These are phyloP conservation scores for Mesoclemmys tuberculata DNA, from an alignment of 2,113 vertebrate species.

Conservation along the genomic window DNA sequence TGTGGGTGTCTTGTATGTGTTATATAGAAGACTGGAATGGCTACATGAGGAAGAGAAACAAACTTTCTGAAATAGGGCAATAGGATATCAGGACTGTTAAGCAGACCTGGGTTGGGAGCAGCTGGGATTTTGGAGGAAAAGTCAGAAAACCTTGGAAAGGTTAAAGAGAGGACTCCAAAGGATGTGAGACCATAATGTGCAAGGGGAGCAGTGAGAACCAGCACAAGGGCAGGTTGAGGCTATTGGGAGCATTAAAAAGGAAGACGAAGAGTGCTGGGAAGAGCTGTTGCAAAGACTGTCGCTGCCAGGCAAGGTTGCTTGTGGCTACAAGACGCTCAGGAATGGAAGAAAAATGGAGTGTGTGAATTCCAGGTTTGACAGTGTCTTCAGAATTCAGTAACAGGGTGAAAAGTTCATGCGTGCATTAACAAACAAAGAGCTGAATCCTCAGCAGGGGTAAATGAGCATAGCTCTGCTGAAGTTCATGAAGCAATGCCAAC, in stretches of 20 bases:
- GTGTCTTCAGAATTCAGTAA: not conserved
- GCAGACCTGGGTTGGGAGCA: not conserved
- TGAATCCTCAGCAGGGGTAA: not conserved
- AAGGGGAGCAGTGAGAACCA: constrained; percentile 7
- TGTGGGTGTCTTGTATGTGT: not conserved
- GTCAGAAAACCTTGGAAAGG: not conserved
- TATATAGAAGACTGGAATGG: not conserved
- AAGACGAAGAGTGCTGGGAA: not conserved
- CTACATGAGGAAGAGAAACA: not conserved
- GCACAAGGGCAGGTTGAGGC: not conserved
- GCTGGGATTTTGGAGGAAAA: not conserved
- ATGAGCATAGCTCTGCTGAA: not conserved
- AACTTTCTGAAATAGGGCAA: not conserved
- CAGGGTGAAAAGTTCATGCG: not conserved
- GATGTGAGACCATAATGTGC: not conserved
- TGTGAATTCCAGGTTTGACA: no score
- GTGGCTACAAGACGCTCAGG: not conserved
- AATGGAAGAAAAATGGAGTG: not conserved
- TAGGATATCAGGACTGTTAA: not conserved
- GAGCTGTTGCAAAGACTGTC: not conserved
- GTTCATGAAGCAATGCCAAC: not conserved
- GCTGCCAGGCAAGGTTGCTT: not conserved
- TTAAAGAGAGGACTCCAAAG: not conserved
- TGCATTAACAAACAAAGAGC: not conserved
- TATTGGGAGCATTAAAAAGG: not conserved